Evolutionary conservation across 2,888 invertebrate genomes (phyloP).

Genomic region (Eremobia ochroleuca): DNA sequence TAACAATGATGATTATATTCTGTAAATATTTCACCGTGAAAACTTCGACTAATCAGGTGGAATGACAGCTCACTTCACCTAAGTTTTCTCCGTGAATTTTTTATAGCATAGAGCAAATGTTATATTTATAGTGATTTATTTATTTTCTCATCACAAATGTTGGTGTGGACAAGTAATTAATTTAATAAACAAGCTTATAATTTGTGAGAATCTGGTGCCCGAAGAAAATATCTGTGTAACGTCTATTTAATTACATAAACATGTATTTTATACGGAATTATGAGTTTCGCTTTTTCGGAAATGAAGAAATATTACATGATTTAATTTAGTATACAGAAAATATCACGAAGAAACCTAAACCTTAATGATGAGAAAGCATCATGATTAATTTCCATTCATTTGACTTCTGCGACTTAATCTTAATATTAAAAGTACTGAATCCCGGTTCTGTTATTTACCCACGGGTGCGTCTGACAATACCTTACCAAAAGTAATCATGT

Average conservation of each 20-base stretch:
- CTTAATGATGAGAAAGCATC: background rate
- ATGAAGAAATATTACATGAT: background rate
- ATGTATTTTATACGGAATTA: background rate
- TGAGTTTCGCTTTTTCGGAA: background rate
- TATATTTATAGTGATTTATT: background rate
- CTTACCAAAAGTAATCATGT: background rate
- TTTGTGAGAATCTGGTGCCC: background rate
- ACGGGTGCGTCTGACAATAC: background rate
- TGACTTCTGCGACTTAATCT: background rate
- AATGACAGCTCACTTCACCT: too few relatives aligned
- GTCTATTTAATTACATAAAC: background rate
- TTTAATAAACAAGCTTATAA: background rate
- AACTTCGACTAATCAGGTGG: too few relatives aligned
- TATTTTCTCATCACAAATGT: background rate
- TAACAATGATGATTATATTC: background rate
- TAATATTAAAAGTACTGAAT: background rate
- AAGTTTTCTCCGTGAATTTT: too few relatives aligned
- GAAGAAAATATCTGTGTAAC: background rate
- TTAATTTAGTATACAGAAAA: background rate
- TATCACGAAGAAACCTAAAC: background rate
- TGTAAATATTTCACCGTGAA: too few relatives aligned
- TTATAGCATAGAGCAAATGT: too few relatives aligned
- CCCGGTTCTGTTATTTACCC: too few relatives aligned
- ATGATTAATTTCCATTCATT: background rate
- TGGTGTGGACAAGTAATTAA: background rate